Percentiles rank a stretch among this genome's conserved stretches.
Evolutionary conservation across 2,888 invertebrate genomes (phyloP).

Genomic region (Ormyrus rosae): DNA sequence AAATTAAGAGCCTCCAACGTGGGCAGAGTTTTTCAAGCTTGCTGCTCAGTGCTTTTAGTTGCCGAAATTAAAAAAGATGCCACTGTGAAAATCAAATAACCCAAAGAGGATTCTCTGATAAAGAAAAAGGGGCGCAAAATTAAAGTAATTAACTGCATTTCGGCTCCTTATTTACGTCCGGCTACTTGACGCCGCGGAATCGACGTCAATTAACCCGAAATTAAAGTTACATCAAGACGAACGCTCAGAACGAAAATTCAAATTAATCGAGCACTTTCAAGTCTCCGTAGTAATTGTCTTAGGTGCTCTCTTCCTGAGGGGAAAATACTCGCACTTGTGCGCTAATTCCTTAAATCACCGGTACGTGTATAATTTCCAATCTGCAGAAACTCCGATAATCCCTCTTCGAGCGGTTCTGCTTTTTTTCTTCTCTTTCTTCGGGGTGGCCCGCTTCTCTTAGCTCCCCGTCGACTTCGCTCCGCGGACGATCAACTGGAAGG

Average conservation of each 20-base stretch:
- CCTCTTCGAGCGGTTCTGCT: neutral
- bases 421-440: neutral
- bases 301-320: neutral
- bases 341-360: slow-evolving; percentile 39
- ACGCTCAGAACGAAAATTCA: neutral
- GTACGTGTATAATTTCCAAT: slow-evolving; percentile 45
- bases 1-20: no score
- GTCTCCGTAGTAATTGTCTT: neutral
- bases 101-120: neutral
- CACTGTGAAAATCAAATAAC: no score
- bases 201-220: slow-evolving; percentile 8
- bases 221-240: slow-evolving; percentile 19
- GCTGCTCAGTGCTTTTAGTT: no score
- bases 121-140: neutral
- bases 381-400: slow-evolving; percentile 19
- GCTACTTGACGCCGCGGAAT: neutral
- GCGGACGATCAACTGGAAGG: neutral
- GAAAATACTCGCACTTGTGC: neutral
- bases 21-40: no score
- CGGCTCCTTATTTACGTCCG: neutral
- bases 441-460: neutral
- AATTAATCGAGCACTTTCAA: neutral
- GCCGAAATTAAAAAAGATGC: no score
- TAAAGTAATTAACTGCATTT: neutral
- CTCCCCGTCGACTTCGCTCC: neutral